Percentiles rank a stretch among this genome's conserved stretches.
Conservation (phyloP, 2,888 invertebrate genomes). For the Zaprionus obscuricornis region DNA sequence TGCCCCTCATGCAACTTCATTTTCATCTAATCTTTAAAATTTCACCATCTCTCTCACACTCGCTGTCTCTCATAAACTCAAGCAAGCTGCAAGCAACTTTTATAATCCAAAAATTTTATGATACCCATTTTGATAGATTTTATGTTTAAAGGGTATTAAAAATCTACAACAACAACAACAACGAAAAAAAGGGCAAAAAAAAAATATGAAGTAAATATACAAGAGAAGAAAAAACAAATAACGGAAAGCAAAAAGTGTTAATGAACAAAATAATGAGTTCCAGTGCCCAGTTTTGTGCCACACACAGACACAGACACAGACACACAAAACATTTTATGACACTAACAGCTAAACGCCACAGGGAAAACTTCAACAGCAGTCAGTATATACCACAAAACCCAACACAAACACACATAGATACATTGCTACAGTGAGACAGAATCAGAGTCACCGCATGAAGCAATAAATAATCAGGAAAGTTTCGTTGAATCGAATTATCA, state of each 20-base stretch:
- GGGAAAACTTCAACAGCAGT: slow-evolving; percentile 52
- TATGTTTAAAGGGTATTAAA: slow-evolving; percentile 27
- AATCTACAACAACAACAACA: slow-evolving; percentile 23
- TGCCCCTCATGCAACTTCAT: no score
- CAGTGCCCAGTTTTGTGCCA: slow-evolving; percentile 69
- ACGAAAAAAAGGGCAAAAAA: slow-evolving; percentile 13
- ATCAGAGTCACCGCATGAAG: slow-evolving; percentile 60
- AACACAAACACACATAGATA: background rate
- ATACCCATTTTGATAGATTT: background rate
- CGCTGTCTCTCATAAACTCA: no score
- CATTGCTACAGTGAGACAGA: slow-evolving; percentile 11
- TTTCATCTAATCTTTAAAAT: no score
- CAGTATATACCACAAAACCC: background rate
- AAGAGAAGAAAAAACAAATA: slow-evolving; percentile 14
- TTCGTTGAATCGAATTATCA: slow-evolving; percentile 78
- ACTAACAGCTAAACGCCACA: slow-evolving; percentile 72
- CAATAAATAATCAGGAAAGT: slow-evolving; percentile 79
- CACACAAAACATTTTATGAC: slow-evolving; percentile 75
- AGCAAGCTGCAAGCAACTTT: no score
- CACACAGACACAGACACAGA: background rate
- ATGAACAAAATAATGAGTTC: slow-evolving; percentile 76
- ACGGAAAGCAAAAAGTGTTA: slow-evolving; percentile 64
- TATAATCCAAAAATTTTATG: background rate
- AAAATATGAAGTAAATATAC: no score
- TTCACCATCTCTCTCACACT: no score